Percentiles rank a stretch among this genome's conserved stretches.
Conservation (phyloP, 2,888 invertebrate species). For the Hypena proboscidalis region DNA sequence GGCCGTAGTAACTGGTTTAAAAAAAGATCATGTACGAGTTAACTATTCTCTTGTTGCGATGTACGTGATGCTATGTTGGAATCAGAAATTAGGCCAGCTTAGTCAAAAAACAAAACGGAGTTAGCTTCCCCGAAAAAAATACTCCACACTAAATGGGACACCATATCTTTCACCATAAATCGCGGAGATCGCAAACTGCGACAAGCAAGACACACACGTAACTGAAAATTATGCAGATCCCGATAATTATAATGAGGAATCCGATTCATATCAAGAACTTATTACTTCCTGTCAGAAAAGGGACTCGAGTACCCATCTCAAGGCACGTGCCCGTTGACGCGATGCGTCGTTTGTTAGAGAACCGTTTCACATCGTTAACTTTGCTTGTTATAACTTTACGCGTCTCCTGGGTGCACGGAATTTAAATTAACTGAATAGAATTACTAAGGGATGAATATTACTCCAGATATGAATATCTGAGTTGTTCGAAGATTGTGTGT, state of each 20-base stretch:
- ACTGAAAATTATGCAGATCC: constrained; percentile 31
- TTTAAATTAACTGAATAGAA: constrained; percentile 68
- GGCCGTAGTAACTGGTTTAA: no score
- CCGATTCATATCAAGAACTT: constrained; percentile 43
- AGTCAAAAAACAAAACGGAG: no score
- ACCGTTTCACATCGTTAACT: constrained; percentile 72
- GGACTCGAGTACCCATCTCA: constrained; percentile 33
- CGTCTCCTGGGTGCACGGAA: constrained; percentile 62
- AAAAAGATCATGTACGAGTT: no score
- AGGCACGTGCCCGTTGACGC: constrained; percentile 52
- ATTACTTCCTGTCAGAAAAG: constrained; percentile 37
- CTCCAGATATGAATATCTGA: constrained; percentile 42
- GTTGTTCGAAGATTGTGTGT: constrained; percentile 43
- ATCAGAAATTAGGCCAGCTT: no score
- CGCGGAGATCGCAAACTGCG: not conserved
- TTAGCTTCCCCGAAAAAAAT: no score
- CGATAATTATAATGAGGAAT: constrained; percentile 37
- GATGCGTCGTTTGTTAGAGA: constrained; percentile 58
- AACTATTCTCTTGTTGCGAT: no score
- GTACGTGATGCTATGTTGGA: no score
- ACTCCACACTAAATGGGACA: no score
- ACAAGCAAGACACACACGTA: constrained; percentile 13
- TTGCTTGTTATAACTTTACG: constrained; percentile 78
- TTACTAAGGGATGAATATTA: constrained; percentile 56
- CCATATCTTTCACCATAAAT: no score